Evolutionary conservation across 2,797 vertebrate species (phyloP).

Genomic region (Babyrousa celebensis): DNA sequence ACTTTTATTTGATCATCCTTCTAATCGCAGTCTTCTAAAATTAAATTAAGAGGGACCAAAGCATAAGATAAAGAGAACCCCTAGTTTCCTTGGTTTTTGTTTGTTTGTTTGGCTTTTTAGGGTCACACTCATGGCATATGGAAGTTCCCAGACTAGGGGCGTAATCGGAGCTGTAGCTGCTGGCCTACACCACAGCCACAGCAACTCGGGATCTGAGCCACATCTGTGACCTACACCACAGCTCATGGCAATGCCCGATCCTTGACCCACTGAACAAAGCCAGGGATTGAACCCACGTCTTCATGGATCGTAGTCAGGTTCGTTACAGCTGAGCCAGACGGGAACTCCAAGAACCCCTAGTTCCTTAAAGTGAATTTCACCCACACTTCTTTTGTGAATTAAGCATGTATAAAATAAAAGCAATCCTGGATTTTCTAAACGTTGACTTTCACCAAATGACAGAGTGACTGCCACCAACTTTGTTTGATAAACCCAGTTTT

Average conservation of each 20-base stretch:
- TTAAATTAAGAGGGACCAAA: neutral
- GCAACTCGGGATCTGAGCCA: too few species aligned
- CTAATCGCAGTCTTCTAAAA: neutral
- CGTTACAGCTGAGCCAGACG: too few species aligned
- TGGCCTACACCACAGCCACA: too few species aligned
- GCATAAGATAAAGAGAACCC: neutral
- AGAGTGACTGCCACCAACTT: neutral
- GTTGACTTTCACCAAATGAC: neutral
- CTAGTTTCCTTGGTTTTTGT: neutral
- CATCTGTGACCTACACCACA: too few species aligned
- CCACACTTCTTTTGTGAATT: neutral
- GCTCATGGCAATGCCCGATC: too few species aligned
- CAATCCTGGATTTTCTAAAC: neutral
- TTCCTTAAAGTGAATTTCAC: neutral
- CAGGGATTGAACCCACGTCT: too few species aligned
- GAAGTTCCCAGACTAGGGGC: too few species aligned
- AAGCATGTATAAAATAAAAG: slow-evolving; percentile 8
- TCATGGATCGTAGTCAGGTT: too few species aligned
- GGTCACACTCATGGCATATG: too few species aligned
- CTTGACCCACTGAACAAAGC: too few species aligned
- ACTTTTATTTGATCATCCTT: neutral
- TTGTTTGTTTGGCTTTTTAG: too few species aligned
- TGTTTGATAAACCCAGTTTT: neutral
- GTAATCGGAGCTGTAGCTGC: too few species aligned
- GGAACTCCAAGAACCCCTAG: neutral